phyloP scores from a whole-genome alignment of 1,140 invertebrate genomes.

The Pentalonia nigronervosa region DNA sequence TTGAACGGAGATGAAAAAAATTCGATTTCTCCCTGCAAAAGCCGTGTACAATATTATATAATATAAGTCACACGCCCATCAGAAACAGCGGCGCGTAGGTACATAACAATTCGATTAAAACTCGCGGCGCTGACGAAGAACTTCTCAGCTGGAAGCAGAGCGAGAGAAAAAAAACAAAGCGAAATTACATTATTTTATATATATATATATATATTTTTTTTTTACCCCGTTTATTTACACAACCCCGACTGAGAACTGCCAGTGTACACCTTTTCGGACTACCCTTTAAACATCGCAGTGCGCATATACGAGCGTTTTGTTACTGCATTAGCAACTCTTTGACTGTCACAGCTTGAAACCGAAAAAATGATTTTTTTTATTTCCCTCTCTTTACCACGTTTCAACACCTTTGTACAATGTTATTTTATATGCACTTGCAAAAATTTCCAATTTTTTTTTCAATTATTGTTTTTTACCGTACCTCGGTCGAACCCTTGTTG shows the following conservation, averaged over 20 bases:
- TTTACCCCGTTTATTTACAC: conserved; percentile 49
- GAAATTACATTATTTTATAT: conserved; percentile 49
- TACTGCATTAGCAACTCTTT: conserved; percentile 50
- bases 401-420: conserved; percentile 41
- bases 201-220: neutral
- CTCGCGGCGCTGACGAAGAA: neutral
- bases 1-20: neutral
- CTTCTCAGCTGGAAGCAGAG: conserved; percentile 47
- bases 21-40: neutral
- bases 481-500: neutral
- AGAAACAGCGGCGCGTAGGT: neutral
- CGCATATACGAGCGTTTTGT: conserved; percentile 36
- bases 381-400: neutral
- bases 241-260: conserved; percentile 41
- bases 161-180: conserved; percentile 34
- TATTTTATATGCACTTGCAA: conserved; percentile 31
- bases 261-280: conserved; percentile 9
- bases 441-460: conserved; percentile 32
- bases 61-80: conserved; percentile 35
- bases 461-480: conserved; percentile 14
- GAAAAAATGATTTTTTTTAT: conserved; percentile 32
- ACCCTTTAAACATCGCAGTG: conserved; percentile 3
- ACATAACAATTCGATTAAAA: conserved; percentile 48
- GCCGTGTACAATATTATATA: neutral
- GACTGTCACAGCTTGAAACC: conserved; percentile 46